phyloP scores from a whole-genome alignment of 2,113 vertebrate species.

The Zosterops pallidus region DNA sequence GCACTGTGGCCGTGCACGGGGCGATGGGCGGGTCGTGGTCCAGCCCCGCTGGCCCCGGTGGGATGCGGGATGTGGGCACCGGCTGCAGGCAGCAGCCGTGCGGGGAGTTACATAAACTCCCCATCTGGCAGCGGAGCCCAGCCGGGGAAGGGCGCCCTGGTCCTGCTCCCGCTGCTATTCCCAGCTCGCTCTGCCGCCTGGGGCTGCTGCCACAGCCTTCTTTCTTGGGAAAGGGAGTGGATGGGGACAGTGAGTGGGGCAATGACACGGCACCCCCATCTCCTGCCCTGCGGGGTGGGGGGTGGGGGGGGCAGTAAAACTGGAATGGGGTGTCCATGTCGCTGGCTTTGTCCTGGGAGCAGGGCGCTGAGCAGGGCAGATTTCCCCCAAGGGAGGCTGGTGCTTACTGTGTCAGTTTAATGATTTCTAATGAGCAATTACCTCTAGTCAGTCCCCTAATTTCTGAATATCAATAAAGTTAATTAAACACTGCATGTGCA shows the following conservation, averaged over 20 bases:
- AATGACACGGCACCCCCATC: not conserved
- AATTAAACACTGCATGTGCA: slow-evolving; percentile 82
- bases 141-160: slow-evolving; percentile 14
- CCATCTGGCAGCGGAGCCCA: slow-evolving; percentile 52
- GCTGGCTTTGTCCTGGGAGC: not conserved
- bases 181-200: not conserved
- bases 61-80: not conserved
- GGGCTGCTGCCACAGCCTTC: not conserved
- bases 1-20: not conserved
- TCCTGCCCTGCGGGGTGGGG: not conserved
- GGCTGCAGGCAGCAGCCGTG: slow-evolving; percentile 52
- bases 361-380: not conserved
- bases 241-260: not conserved
- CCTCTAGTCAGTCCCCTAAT: slow-evolving; percentile 83
- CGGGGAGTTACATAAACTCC: slow-evolving; percentile 68
- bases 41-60: not conserved
- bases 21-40: not conserved
- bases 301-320: accelerated
- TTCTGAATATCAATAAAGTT: slow-evolving; percentile 89
- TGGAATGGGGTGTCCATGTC: not conserved
- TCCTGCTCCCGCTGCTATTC: slow-evolving; percentile 50
- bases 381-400: not conserved
- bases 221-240: not conserved
- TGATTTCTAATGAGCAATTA: slow-evolving; percentile 86
- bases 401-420: slow-evolving; percentile 78